These are phyloP conservation scores for Cirrhinus molitorella DNA, from an alignment of 2,797 vertebrate genomes.

Conservation along the genomic window DNA sequence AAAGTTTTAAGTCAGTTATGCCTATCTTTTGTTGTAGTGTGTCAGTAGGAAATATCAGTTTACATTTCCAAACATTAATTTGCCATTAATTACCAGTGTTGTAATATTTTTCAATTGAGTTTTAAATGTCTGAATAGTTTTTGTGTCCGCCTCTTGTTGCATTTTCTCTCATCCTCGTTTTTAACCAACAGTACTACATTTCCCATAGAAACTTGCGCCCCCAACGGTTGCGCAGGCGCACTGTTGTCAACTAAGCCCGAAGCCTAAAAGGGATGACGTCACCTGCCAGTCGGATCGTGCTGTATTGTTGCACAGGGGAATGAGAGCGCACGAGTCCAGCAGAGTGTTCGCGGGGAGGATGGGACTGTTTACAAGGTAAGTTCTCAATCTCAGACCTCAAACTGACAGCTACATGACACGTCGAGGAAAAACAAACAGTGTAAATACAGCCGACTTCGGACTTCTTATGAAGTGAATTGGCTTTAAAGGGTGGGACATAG, in stretches of 20 bases:
- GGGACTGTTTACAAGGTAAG: slow-evolving; percentile 63
- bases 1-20: no score
- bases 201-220: slow-evolving; percentile 34
- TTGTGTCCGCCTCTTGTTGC: neutral
- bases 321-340: slow-evolving; percentile 42
- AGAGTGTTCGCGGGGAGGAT: slow-evolving; percentile 48
- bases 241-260: neutral
- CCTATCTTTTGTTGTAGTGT: no score
- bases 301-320: slow-evolving; percentile 59
- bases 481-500: slow-evolving; percentile 58
- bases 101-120: no score
- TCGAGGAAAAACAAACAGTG: neutral
- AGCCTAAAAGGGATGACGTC: slow-evolving; percentile 53
- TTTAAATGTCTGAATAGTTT: no score
- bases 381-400: neutral
- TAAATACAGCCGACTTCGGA: neutral
- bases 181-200: slow-evolving; percentile 41
- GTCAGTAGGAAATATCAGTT: no score
- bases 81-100: no score
- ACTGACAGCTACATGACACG: slow-evolving; percentile 24
- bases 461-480: slow-evolving; percentile 3
- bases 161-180: neutral
- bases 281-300: slow-evolving; percentile 50
- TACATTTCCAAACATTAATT: no score
- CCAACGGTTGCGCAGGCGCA: slow-evolving; percentile 50